Evolutionary conservation across 2,113 vertebrate species (phyloP), one percentile per base, ranked within the genome.

Genomic region (Oreochromis aureus): DNA sequence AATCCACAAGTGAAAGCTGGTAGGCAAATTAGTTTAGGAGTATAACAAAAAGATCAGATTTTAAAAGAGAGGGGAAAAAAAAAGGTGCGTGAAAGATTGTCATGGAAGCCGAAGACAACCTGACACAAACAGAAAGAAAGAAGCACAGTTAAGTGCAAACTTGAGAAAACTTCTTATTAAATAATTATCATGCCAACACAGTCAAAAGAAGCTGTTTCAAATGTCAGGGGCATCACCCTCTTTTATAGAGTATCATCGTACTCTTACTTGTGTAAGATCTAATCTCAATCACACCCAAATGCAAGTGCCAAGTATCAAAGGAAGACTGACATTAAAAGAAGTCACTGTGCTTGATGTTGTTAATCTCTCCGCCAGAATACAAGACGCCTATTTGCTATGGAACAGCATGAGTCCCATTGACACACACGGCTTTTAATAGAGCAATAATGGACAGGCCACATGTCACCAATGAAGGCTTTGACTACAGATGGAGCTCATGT

Each of bases 401-500:
- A 95, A 90, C 93, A 95, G 93, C 87, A 1, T 86, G 93, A 91
- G 89, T 83, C 87, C 90, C 86, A 90, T 92, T 90, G 94, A 94
- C 89, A 91, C 81, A 73, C 73, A 86, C 61, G 79, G 83, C 87
- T 94, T 95, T 90, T 94, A 95, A 95, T 91, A 90, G 92, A 87
- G 88, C 91, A 59, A 94, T 95, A 96, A 96, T 93, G 89, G 86
- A 94, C 79, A 89, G 93, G 89, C 83, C 89, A 94, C 85, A 91
- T 94, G 92, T 95, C 89, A 90, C 84, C 84, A 83, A 12, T 83
- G 69, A 89, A 83, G 84, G 81, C 89, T 89, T 89, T 93, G 91
- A 92, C 73, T 91, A 69, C 94, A 94, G 93, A 94, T 93, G 92
- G 94, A 94, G 86, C 90, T 94, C 92, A 89, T 91, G 92, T 85